These are phyloP conservation scores for Tupaia tana DNA, from an alignment of 2,113 vertebrate species.

Conservation along the genomic window DNA sequence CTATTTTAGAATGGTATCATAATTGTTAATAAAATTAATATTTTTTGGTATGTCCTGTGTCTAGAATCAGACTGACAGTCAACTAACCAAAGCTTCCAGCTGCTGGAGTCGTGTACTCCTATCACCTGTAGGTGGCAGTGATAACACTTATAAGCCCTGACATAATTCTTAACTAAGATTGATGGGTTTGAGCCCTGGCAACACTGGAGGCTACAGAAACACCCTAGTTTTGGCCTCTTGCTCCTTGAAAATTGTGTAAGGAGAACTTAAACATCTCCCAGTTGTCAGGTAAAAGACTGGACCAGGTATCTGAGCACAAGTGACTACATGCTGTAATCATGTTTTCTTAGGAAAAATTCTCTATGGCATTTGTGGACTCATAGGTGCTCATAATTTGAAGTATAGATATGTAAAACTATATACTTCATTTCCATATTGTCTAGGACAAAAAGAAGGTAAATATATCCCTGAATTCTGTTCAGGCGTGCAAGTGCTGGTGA, in stretches of 20 bases:
- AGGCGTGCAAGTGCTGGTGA: neutral
- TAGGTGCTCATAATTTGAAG: neutral
- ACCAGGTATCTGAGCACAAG: neutral
- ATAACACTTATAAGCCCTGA: constrained; percentile 41
- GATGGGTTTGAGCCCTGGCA: constrained; percentile 27
- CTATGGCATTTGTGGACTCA: neutral
- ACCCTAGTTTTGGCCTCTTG: constrained; percentile 10
- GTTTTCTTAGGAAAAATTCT: neutral
- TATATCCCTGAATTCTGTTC: neutral
- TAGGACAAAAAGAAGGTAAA: neutral
- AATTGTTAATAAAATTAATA: neutral
- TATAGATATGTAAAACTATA: neutral
- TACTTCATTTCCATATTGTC: neutral
- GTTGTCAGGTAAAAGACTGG: neutral
- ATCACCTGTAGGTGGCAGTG: constrained; percentile 76
- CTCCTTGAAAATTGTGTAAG: constrained; percentile 33
- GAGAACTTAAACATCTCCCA: neutral
- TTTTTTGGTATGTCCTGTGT: neutral
- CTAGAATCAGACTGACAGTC: neutral
- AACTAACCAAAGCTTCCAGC: neutral
- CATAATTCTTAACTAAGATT: neutral
- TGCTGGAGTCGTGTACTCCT: neutral
- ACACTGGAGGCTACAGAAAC: neutral
- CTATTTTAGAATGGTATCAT: constrained; percentile 7
- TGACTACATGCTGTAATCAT: neutral